These are phyloP conservation scores for Amblyopsis hoosieri DNA, from an alignment of 2,797 vertebrate genomes.

Conservation along the genomic window DNA sequence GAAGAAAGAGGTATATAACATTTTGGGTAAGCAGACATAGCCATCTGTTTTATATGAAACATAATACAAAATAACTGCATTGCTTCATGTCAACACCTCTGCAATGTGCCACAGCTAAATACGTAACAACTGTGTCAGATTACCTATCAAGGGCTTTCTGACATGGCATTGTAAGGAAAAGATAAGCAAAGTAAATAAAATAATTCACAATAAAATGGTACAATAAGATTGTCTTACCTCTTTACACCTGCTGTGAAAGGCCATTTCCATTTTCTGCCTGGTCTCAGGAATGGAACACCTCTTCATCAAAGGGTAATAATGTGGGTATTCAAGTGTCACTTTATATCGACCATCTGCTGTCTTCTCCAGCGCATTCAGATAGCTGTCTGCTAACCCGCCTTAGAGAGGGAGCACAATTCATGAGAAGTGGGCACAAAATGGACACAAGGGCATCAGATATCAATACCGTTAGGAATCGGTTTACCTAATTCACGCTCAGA, in stretches of 20 bases:
- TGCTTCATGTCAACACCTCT: too few relatives aligned
- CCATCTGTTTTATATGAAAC: background rate
- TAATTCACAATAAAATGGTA: background rate
- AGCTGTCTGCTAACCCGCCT: slow-evolving; percentile 90
- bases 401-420: background rate
- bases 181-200: background rate
- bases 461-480: background rate
- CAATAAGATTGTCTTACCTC: slow-evolving; percentile 74
- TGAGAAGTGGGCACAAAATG: background rate
- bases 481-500: slow-evolving; percentile 86
- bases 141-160: too few relatives aligned
- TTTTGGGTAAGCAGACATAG: background rate
- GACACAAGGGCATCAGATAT: too few relatives aligned
- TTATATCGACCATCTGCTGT: slow-evolving; percentile 77
- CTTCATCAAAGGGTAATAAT: slow-evolving; percentile 94
- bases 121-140: too few relatives aligned
- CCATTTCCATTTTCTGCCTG: slow-evolving; percentile 88
- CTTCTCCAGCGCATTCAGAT: slow-evolving; percentile 85
- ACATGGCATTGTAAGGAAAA: background rate
- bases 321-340: slow-evolving; percentile 91
- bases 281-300: slow-evolving; percentile 90
- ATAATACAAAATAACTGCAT: too few relatives aligned
- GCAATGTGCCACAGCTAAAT: too few relatives aligned
- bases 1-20: slow-evolving; percentile 20
- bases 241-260: slow-evolving; percentile 93